phyloP scores from a whole-genome alignment of 2,797 vertebrate species.

The Phylloscopus collybita region DNA sequence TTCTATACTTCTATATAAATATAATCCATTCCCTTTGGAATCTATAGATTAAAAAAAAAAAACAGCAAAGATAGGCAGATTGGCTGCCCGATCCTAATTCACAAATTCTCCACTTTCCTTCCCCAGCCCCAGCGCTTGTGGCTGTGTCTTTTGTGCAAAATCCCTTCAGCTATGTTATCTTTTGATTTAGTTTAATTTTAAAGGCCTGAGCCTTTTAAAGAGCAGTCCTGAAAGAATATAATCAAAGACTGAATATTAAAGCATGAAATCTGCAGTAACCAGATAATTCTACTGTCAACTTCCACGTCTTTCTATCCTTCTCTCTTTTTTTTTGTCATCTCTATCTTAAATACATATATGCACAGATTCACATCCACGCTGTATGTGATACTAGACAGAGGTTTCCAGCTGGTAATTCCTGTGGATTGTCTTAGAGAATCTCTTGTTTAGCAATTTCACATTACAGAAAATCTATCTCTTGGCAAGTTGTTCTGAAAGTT shows the following conservation, averaged over 20 bases:
- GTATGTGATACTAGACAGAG: neutral
- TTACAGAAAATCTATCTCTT: slow-evolving; percentile 20
- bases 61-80: slow-evolving; percentile 34
- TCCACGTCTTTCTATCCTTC: neutral
- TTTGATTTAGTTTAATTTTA: neutral
- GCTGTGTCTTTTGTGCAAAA: neutral
- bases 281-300: neutral
- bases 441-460: neutral
- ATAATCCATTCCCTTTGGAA: slow-evolving; percentile 64
- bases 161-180: neutral
- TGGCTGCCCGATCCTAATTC: slow-evolving; percentile 6
- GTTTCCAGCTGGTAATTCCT: neutral
- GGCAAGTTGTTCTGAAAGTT: slow-evolving; percentile 34
- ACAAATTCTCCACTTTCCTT: neutral
- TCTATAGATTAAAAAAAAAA: slow-evolving; percentile 42
- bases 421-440: neutral
- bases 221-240: neutral
- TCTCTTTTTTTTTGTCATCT: neutral
- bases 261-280: neutral
- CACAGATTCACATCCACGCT: neutral
- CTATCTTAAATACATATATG: neutral
- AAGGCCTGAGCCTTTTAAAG: neutral
- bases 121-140: neutral
- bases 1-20: slow-evolving; percentile 69
- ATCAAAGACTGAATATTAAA: neutral